phyloP scores from a whole-genome alignment of 2,797 vertebrate genomes.

The Enteromius viviparus region DNA sequence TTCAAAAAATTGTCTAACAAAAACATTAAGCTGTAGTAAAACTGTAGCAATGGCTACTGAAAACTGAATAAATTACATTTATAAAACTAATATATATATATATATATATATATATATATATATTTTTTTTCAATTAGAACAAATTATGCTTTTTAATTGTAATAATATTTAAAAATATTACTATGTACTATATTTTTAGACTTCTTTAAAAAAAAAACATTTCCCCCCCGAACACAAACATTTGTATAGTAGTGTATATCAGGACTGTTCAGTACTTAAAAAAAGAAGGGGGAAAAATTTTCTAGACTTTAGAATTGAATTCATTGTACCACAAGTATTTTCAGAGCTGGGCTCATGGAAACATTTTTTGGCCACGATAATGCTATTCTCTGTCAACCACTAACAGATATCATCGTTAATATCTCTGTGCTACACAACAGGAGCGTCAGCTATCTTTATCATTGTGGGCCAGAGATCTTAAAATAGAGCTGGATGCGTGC shows the following conservation, averaged over 20 bases:
- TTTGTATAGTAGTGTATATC: background rate
- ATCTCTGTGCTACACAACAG: constrained; percentile 27
- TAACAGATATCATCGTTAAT: constrained; percentile 47
- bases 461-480: constrained; percentile 34
- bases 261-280: background rate
- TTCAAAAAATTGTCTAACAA: background rate
- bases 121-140: no score
- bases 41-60: background rate
- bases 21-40: background rate
- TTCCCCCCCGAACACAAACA: background rate
- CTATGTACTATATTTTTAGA: background rate
- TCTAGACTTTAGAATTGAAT: constrained; percentile 6
- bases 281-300: background rate
- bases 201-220: no score
- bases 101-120: no score
- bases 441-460: constrained; percentile 30
- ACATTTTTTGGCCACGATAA: constrained; percentile 29
- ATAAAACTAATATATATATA: no score
- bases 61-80: background rate
- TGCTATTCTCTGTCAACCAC: constrained; percentile 42
- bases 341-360: constrained; percentile 41
- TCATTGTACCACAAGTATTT: constrained; percentile 44
- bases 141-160: background rate
- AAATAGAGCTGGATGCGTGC: constrained; percentile 41
- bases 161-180: background rate